Evolutionary conservation across 2,797 vertebrate species (phyloP).

Genomic region (Rallus crepitans): DNA sequence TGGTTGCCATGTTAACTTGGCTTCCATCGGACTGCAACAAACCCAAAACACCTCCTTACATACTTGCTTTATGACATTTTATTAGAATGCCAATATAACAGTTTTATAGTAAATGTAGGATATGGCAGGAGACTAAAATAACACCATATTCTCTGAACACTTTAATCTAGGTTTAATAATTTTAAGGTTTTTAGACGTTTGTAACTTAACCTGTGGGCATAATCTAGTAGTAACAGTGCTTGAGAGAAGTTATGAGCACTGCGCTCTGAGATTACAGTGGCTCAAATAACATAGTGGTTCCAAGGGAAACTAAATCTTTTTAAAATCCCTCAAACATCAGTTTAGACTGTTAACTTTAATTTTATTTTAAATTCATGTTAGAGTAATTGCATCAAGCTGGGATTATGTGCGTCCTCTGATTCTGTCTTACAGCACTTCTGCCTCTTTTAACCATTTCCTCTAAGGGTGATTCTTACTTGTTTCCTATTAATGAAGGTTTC

Average conservation of each 20-base stretch:
- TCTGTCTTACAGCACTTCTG: conserved; percentile 32
- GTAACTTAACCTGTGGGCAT: conserved; percentile 81
- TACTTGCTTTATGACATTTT: conserved; percentile 86
- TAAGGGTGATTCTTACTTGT: not conserved
- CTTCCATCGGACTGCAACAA: conserved; percentile 77
- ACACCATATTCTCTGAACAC: conserved; percentile 80
- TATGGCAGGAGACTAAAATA: conserved; percentile 86
- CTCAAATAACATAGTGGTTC: conserved; percentile 83
- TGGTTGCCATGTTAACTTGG: conserved; percentile 85
- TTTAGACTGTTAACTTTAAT: conserved; percentile 87
- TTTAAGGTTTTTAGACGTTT: conserved; percentile 81
- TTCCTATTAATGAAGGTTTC: not conserved
- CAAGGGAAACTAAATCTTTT: conserved; percentile 86
- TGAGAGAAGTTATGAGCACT: conserved; percentile 77
- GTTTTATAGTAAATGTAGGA: conserved; percentile 82
- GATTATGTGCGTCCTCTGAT: conserved; percentile 74
- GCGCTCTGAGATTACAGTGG: conserved; percentile 79
- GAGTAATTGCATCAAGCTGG: conserved; percentile 84
- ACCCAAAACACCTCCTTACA: conserved; percentile 86
- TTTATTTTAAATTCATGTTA: conserved; percentile 85
- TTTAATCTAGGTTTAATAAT: conserved; percentile 85
- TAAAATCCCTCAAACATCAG: conserved; percentile 82
- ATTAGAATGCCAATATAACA: conserved; percentile 83
- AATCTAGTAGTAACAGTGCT: conserved; percentile 82
- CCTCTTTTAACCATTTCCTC: conserved; percentile 74